phyloP scores from a whole-genome alignment of 2,888 invertebrate genomes.

The Heliconius cydno region DNA sequence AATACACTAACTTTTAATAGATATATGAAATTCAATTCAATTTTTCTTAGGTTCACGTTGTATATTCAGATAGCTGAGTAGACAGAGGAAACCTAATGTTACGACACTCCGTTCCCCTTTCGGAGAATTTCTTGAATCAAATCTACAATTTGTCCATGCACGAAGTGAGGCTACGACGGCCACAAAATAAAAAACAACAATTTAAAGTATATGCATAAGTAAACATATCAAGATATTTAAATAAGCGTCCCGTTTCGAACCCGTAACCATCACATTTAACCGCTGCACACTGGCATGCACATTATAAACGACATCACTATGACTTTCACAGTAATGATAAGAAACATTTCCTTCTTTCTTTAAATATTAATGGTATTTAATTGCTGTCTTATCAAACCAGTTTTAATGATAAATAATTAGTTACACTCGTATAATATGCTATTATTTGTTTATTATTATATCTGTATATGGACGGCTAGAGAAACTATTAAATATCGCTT shows the following conservation, averaged over 20 bases:
- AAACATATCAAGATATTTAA: too few relatives aligned
- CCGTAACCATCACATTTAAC: background rate
- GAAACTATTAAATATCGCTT: background rate
- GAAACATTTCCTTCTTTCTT: slow-evolving; percentile 17
- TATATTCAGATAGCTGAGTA: too few relatives aligned
- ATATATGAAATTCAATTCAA: too few relatives aligned
- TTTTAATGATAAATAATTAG: background rate
- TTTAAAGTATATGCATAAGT: too few relatives aligned
- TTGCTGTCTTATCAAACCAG: slow-evolving; percentile 2
- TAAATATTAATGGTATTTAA: background rate
- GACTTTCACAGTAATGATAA: slow-evolving; percentile 4
- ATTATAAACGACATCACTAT: too few relatives aligned
- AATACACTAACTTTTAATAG: too few relatives aligned
- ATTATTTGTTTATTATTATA: background rate
- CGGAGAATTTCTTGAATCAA: too few relatives aligned
- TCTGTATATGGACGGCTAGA: background rate
- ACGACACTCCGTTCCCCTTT: background rate
- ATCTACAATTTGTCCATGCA: too few relatives aligned
- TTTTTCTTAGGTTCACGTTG: background rate
- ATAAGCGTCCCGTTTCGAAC: too few relatives aligned
- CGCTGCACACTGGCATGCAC: background rate
- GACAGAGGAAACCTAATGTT: background rate
- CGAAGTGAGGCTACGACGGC: too few relatives aligned
- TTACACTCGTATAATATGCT: background rate
- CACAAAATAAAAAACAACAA: too few relatives aligned